phyloP scores from a whole-genome alignment of 2,888 invertebrate genomes.

The Andrena praecox region DNA sequence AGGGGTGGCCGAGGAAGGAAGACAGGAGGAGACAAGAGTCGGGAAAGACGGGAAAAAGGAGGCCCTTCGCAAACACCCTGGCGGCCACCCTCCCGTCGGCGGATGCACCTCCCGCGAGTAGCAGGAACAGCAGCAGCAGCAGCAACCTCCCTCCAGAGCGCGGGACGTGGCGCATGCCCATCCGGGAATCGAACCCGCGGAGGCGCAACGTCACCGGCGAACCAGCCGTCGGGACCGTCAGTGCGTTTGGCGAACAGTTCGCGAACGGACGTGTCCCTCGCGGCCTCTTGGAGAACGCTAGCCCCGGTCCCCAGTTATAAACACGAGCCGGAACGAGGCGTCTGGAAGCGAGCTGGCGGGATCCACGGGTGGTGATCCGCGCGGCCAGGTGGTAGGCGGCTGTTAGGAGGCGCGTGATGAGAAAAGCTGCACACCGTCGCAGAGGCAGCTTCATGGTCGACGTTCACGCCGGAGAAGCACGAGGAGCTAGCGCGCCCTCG shows the following conservation, averaged over 20 bases:
- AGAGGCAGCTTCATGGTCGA: slow-evolving; percentile 34
- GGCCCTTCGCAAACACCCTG: slow-evolving; percentile 52
- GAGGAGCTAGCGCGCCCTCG: slow-evolving; percentile 29
- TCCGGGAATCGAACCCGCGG: slow-evolving; percentile 79
- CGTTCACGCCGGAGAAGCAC: slow-evolving; percentile 27
- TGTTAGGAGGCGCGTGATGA: slow-evolving; percentile 43
- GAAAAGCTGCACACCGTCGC: slow-evolving; percentile 10
- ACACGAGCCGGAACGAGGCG: slow-evolving; percentile 53
- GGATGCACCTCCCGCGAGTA: slow-evolving; percentile 66
- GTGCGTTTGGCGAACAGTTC: slow-evolving; percentile 84
- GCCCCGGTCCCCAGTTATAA: slow-evolving; percentile 42
- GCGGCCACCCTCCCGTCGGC: slow-evolving; percentile 60
- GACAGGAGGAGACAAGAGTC: slow-evolving; percentile 22
- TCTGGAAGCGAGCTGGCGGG: slow-evolving; percentile 4
- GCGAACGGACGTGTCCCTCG: slow-evolving; percentile 82
- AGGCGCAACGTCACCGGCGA: slow-evolving; percentile 82
- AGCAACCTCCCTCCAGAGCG: slow-evolving; percentile 69
- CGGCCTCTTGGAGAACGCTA: slow-evolving; percentile 68
- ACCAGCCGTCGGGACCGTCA: slow-evolving; percentile 81
- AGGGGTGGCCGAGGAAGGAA: neutral
- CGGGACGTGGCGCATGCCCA: slow-evolving; percentile 83
- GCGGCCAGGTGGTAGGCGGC: slow-evolving; percentile 20
- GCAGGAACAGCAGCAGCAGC: slow-evolving; percentile 59
- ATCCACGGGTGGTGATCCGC: slow-evolving; percentile 4
- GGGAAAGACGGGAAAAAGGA: slow-evolving; percentile 43